These are phyloP conservation scores for Corythaixoides concolor DNA, from an alignment of 2,113 vertebrate genomes.

Conservation along the genomic window DNA sequence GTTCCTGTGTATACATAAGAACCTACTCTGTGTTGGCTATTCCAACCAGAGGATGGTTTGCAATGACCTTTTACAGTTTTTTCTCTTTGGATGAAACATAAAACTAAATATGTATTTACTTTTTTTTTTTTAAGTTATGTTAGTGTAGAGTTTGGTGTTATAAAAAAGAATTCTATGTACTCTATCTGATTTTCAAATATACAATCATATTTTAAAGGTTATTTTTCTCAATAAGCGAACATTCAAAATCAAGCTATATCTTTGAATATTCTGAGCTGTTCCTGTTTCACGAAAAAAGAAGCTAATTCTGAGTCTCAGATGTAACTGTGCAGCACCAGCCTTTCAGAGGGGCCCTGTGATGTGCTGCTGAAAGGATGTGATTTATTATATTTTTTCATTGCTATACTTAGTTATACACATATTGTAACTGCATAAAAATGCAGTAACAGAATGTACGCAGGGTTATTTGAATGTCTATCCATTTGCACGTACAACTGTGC, in stretches of 20 bases:
- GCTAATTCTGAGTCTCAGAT: neutral
- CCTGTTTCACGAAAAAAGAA: neutral
- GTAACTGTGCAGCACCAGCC: neutral
- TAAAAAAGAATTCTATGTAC: neutral
- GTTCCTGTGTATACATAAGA: neutral
- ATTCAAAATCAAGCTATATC: neutral
- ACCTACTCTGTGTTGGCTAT: neutral
- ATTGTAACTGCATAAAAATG: slow-evolving; percentile 25
- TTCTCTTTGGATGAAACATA: neutral
- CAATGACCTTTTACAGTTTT: neutral
- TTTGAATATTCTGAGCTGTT: neutral
- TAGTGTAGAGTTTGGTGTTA: neutral
- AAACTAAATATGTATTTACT: neutral
- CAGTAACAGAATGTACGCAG: neutral
- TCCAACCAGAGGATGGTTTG: neutral
- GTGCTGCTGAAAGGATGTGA: slow-evolving; percentile 19
- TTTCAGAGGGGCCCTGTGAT: neutral
- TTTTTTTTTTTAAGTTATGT: neutral
- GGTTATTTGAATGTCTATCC: neutral
- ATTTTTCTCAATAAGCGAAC: neutral
- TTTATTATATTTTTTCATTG: slow-evolving; percentile 28
- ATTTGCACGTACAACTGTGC: neutral
- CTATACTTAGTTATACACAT: slow-evolving; percentile 15
- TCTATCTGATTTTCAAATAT: neutral
- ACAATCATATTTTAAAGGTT: neutral